Percentiles rank a stretch among this genome's conserved stretches.
phyloP scores from a whole-genome alignment of 1,140 invertebrate genomes.

The Lasaia peninsularis region DNA sequence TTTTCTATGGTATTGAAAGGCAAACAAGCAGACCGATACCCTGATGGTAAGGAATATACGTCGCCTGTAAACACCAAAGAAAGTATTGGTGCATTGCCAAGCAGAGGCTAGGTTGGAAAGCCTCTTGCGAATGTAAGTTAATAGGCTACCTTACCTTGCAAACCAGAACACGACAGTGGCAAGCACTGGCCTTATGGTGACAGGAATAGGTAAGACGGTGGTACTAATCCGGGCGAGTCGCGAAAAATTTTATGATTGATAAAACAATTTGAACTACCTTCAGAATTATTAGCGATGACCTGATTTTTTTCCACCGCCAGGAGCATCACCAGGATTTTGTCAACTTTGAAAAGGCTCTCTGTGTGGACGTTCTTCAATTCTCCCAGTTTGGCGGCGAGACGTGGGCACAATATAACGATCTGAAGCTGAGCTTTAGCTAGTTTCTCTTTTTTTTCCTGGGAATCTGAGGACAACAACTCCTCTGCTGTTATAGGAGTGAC shows the following conservation, averaged over 20 bases:
- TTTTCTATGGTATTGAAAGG: too few relatives aligned
- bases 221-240: too few relatives aligned
- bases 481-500: conserved; percentile 85
- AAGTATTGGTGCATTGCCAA: too few relatives aligned
- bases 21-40: too few relatives aligned
- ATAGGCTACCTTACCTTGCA: too few relatives aligned
- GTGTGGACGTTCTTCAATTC: conserved; percentile 78
- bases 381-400: conserved; percentile 80
- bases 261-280: conserved; percentile 41
- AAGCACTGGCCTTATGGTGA: too few relatives aligned
- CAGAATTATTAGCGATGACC: conserved; percentile 49
- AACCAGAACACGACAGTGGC: too few relatives aligned
- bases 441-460: conserved; percentile 78
- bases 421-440: conserved; percentile 83
- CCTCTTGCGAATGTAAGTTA: too few relatives aligned
- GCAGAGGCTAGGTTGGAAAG: too few relatives aligned
- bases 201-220: too few relatives aligned
- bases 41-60: too few relatives aligned
- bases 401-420: conserved; percentile 87
- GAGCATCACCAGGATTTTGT: conserved; percentile 87
- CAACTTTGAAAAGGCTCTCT: conserved; percentile 81
- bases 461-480: conserved; percentile 79
- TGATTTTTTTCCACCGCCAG: conserved; percentile 81
- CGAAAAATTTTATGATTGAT: neutral
- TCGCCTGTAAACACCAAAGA: too few relatives aligned